A percentile compares a stretch with the other conserved stretches of the same genome.
Conservation (phyloP, 2,113 vertebrate species). For the Centrocercus urophasianus region DNA sequence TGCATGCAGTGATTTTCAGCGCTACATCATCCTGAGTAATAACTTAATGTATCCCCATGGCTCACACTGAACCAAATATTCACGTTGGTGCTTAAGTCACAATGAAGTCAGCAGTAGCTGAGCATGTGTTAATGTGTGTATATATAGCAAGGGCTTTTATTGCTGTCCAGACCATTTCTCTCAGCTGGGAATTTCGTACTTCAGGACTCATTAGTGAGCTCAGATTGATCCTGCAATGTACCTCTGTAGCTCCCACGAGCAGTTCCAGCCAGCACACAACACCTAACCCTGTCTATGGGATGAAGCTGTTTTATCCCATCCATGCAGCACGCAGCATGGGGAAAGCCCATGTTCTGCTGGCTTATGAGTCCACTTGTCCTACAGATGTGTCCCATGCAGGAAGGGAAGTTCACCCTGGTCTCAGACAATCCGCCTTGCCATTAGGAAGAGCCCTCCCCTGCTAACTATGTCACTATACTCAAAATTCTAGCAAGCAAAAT, state of each 20-base stretch:
- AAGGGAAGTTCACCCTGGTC: background rate
- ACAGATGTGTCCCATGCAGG: rapidly evolving
- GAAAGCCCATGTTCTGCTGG: rapidly evolving
- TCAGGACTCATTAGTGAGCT: background rate
- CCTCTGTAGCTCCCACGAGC: rapidly evolving
- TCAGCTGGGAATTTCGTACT: background rate
- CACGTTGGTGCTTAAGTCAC: background rate
- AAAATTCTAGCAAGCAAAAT: background rate
- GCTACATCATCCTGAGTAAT: background rate
- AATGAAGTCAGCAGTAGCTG: background rate
- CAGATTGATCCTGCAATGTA: background rate
- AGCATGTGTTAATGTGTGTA: background rate
- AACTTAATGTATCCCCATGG: background rate
- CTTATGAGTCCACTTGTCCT: background rate
- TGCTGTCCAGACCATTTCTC: background rate
- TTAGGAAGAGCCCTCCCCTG: background rate
- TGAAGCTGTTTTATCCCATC: rapidly evolving
- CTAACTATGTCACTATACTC: background rate
- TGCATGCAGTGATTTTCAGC: background rate
- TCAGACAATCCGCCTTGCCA: background rate
- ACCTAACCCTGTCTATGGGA: rapidly evolving
- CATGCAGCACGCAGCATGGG: rapidly evolving
- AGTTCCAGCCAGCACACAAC: background rate
- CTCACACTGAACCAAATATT: background rate
- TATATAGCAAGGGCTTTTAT: background rate